Evolutionary conservation across 2,797 vertebrate genomes (phyloP), one percentile per base, ranked within the genome.

Genomic region (Channallabes apus): DNA sequence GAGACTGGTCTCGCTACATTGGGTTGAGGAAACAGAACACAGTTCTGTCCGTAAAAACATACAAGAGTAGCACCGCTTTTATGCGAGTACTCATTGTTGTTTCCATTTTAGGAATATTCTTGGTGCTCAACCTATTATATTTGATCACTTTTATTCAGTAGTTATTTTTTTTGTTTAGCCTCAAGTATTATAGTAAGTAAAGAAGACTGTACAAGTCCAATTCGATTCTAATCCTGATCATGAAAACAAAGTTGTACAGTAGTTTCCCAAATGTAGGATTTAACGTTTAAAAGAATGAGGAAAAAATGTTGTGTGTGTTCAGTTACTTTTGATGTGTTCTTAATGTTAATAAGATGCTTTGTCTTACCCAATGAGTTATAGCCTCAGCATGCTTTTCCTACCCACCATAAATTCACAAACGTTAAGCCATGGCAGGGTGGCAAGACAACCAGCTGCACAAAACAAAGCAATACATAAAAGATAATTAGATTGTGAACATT

Each of bases 321-420:
- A 82, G 54, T 78, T 86, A 69, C 41, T 62, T 27, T 64, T 72
- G 82, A 83, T 83, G 58, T 75, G 69, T 65, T 83, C 71, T 76
- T 92, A 92, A 94, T 94, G 94, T 94, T 95, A 96, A 95, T 94
- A 94, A 94, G 93, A 92, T 90, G 86, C 90, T 91, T 91, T 85
- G 86, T 94, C 94, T 94, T 93, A 92, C 90, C 90, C 89, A 62
- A 79, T 95, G 94, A 95, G 91, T 95, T 95, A 96, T 95, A 89
- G 92, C 91, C 92, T 92, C 90, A 89, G 84, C 83, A 88, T 92
- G 93, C 84, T 83, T 87, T 91, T 90, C 80, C 72, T 82, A 54
- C 90, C 90, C 89, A 93, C 91, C 93, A 94, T 95, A 94, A 93
- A 95, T 95, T 93, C 92, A 94, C 91, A 91, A 94, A 94, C 91